Conservation (phyloP, 2,888 invertebrate species). For the Caenorhabditis auriculariae region DNA sequence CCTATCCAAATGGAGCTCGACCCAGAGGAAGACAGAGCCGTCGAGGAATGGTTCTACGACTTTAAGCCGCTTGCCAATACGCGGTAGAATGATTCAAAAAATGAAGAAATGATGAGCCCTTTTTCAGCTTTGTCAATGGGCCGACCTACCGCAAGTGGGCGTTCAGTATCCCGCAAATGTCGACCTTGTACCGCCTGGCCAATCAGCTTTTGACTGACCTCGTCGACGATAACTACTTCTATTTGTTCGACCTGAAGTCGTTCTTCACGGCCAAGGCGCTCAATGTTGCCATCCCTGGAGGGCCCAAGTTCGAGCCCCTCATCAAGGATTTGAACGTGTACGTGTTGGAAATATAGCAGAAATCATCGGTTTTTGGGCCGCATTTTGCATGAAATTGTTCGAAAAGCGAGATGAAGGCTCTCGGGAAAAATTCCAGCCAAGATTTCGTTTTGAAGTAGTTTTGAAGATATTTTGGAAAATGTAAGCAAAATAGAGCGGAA, state of each 20-base stretch:
- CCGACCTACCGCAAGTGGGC: slow-evolving; percentile 96
- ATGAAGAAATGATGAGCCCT: not conserved
- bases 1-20: slow-evolving; percentile 94
- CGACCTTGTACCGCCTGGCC: slow-evolving; percentile 92
- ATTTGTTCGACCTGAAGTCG: slow-evolving; percentile 96
- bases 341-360: slow-evolving; percentile 63
- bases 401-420: too few species aligned
- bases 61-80: slow-evolving; percentile 91
- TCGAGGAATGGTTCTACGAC: slow-evolving; percentile 97
- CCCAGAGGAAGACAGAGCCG: slow-evolving; percentile 76
- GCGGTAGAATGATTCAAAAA: slow-evolving; percentile 68
- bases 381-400: too few species aligned
- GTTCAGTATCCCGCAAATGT: slow-evolving; percentile 91
- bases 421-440: too few species aligned
- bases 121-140: slow-evolving; percentile 82
- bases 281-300: slow-evolving; percentile 99
- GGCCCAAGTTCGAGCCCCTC: slow-evolving; percentile 97
- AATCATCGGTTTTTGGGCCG: not conserved
- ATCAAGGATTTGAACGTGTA: slow-evolving; percentile 95
- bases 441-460: too few species aligned
- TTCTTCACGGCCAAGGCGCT: slow-evolving; percentile 99
- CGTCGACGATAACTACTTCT: slow-evolving; percentile 92
- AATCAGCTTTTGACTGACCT: slow-evolving; percentile 96
- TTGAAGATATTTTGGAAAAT: not conserved
- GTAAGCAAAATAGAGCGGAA: not conserved